Percentiles rank a stretch among this genome's conserved stretches.
Conservation (phyloP, 2,797 vertebrate species). For the Ptychadena robeensis region DNA sequence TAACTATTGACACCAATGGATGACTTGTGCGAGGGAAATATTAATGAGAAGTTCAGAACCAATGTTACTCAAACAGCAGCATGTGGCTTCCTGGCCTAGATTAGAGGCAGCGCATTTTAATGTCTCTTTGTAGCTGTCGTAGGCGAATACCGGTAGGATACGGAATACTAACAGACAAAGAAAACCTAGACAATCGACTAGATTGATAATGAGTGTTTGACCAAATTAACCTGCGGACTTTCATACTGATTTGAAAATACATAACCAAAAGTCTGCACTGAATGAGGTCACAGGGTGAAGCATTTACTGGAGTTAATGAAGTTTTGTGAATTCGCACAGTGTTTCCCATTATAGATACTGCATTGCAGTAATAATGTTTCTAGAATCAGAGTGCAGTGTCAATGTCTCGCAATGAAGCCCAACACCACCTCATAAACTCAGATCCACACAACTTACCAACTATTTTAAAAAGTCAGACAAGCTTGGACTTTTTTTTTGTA, state of each 20-base stretch:
- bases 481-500: not conserved
- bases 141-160: not conserved
- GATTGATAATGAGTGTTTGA: slow-evolving; percentile 17
- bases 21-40: not conserved
- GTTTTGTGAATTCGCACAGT: slow-evolving; percentile 25
- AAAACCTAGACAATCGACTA: not conserved
- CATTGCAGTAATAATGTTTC: not conserved
- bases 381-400: not conserved
- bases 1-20: not conserved
- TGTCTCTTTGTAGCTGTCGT: not conserved
- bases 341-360: not conserved
- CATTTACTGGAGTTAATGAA: slow-evolving; percentile 16
- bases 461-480: not conserved
- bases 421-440: not conserved
- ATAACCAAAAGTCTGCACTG: slow-evolving; percentile 14
- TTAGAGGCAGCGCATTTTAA: not conserved
- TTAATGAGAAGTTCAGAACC: slow-evolving; percentile 31
- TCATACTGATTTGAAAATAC: slow-evolving; percentile 14
- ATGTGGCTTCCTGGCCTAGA: slow-evolving; percentile 3
- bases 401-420: not conserved
- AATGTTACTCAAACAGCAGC: slow-evolving; percentile 25
- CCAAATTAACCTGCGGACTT: slow-evolving; percentile 15
- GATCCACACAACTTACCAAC: not conserved
- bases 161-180: slow-evolving; percentile 27
- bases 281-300: slow-evolving; percentile 34